Percentiles rank a stretch among this genome's conserved stretches.
These are phyloP conservation scores for Cheilosia pagana DNA, from an alignment of 2,888 invertebrate genomes.

Conservation along the genomic window DNA sequence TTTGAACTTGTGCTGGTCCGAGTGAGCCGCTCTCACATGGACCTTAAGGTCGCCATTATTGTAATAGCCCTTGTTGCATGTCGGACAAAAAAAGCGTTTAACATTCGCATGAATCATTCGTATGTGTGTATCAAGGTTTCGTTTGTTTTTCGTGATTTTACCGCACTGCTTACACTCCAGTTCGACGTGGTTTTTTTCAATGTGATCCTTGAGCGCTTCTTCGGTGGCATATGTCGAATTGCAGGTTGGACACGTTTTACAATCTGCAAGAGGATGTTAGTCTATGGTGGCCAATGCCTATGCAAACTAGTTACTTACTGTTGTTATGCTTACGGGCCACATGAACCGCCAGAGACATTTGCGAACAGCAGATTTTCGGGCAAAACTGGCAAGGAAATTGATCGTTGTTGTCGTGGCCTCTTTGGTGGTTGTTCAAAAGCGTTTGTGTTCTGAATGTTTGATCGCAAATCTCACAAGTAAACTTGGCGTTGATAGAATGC, in stretches of 20 bases:
- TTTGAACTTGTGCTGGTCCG: conserved; percentile 77
- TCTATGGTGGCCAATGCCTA: too few relatives aligned
- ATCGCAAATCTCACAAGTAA: conserved; percentile 44
- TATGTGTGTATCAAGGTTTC: conserved; percentile 79
- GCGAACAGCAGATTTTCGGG: conserved; percentile 79
- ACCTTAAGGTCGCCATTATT: conserved; percentile 80
- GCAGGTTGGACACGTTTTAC: conserved; percentile 77
- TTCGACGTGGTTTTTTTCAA: conserved; percentile 78
- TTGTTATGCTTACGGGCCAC: conserved; percentile 82
- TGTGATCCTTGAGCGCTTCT: conserved; percentile 78
- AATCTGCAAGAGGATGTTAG: conserved; percentile 41
- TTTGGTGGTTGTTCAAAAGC: conserved; percentile 50
- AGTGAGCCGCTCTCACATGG: conserved; percentile 78
- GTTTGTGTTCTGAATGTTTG: conserved; percentile 74
- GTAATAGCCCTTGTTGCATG: conserved; percentile 81
- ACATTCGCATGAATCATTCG: conserved; percentile 80
- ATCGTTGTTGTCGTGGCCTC: conserved; percentile 58
- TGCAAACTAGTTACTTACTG: conserved; percentile 76
- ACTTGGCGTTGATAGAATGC: conserved; percentile 27
- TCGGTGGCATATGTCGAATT: conserved; percentile 77
- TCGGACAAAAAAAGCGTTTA: conserved; percentile 79
- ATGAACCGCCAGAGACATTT: conserved; percentile 82
- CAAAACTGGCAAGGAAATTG: conserved; percentile 80
- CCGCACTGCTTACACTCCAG: conserved; percentile 79
- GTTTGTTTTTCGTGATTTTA: conserved; percentile 79